Conservation (phyloP, 1,140 invertebrate species). For the Scylla paramamosain region DNA sequence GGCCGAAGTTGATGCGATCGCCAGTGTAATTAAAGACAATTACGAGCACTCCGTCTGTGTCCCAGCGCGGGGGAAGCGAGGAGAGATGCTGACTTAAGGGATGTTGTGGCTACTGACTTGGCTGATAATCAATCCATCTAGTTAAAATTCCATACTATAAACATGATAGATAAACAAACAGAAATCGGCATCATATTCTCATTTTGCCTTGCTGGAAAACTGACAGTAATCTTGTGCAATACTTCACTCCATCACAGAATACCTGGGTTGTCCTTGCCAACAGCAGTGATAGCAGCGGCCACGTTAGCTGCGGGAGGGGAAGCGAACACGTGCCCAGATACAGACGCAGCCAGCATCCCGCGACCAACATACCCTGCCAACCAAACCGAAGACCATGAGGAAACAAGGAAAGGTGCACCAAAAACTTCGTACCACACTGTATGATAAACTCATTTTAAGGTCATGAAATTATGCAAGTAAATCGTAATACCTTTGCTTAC, state of each 20-base stretch:
- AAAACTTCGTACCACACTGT: background rate
- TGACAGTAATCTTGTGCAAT: too few relatives aligned
- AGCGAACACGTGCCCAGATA: constrained; percentile 89
- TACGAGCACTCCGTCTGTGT: constrained; percentile 86
- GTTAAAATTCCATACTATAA: background rate
- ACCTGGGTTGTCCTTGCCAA: constrained; percentile 82
- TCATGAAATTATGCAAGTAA: background rate
- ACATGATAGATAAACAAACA: background rate
- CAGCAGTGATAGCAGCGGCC: constrained; percentile 84
- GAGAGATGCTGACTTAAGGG: background rate
- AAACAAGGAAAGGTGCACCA: too few relatives aligned
- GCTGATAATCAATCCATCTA: too few relatives aligned
- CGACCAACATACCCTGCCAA: constrained; percentile 87
- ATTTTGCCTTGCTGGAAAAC: too few relatives aligned
- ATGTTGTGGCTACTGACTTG: background rate
- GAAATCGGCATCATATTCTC: background rate
- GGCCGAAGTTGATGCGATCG: constrained; percentile 92
- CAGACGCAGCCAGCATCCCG: constrained; percentile 88
- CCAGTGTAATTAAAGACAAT: constrained; percentile 93
- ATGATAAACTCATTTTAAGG: background rate
- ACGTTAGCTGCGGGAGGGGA: constrained; percentile 88
- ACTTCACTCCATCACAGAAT: too few relatives aligned
- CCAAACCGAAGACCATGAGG: constrained; percentile 8
- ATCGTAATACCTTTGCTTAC: constrained; percentile 54
- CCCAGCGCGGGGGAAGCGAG: background rate